These are phyloP conservation scores for Coregonus clupeaformis DNA, from an alignment of 2,113 vertebrate species.

Conservation along the genomic window DNA sequence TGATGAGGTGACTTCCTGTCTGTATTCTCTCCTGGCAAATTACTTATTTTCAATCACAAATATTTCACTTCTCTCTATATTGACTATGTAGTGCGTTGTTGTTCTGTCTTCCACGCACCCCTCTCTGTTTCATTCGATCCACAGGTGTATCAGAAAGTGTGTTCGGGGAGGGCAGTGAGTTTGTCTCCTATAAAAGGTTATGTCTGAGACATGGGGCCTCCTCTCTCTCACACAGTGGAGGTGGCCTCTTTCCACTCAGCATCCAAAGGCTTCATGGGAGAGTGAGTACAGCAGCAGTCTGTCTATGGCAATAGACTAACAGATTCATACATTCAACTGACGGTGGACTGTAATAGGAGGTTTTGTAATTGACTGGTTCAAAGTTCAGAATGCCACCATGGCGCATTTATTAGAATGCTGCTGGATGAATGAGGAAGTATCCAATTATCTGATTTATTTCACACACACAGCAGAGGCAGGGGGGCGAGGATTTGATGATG, in stretches of 20 bases:
- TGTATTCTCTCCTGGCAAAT: not conserved
- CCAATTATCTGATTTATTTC: too few species aligned
- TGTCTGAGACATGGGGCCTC: constrained; percentile 73
- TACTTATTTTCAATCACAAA: not conserved
- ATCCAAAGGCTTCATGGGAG: constrained; percentile 74
- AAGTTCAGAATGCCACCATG: too few species aligned
- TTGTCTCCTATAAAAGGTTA: constrained; percentile 76
- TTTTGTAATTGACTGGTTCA: too few species aligned
- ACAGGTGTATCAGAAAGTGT: constrained; percentile 76
- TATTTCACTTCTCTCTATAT: not conserved
- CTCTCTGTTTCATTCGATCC: not conserved
- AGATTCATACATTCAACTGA: not conserved
- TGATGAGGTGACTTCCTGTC: constrained; percentile 66
- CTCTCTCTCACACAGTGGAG: constrained; percentile 63
- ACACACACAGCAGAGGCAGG: too few species aligned
- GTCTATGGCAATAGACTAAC: too few species aligned
- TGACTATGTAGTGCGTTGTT: not conserved
- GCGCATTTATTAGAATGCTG: too few species aligned
- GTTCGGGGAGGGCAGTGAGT: constrained; percentile 47
- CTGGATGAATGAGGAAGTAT: too few species aligned
- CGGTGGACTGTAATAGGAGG: too few species aligned
- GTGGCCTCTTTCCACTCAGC: constrained; percentile 74
- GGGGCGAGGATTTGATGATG: too few species aligned
- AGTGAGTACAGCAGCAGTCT: constrained; percentile 59
- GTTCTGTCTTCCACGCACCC: not conserved